These are phyloP conservation scores for Hoplias malabaricus DNA, from an alignment of 2,113 vertebrate genomes.

Conservation along the genomic window DNA sequence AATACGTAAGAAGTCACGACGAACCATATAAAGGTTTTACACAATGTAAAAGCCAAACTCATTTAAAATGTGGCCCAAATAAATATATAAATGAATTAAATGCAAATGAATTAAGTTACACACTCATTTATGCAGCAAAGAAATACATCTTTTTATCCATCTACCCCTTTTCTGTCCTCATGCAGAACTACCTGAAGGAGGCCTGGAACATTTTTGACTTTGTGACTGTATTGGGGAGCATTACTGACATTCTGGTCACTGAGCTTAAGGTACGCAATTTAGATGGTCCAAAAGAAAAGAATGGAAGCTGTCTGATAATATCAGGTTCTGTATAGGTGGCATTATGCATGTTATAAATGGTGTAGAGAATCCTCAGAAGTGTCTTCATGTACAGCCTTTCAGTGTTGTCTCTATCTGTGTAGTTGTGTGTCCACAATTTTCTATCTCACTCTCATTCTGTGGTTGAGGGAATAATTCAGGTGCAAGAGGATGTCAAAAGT, in stretches of 20 bases:
- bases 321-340: background rate
- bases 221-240: slow-evolving; percentile 97
- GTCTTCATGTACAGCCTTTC: slow-evolving; percentile 27
- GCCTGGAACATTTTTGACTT: slow-evolving; percentile 99
- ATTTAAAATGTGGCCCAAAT: no score
- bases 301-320: no score
- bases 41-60: no score
- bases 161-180: background rate
- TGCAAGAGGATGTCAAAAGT: background rate
- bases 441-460: slow-evolving; percentile 57
- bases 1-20: no score
- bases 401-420: slow-evolving; percentile 51
- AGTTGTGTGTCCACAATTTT: slow-evolving; percentile 51
- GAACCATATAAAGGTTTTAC: no score
- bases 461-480: background rate
- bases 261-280: slow-evolving; percentile 89
- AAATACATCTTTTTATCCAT: no score
- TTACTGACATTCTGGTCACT: slow-evolving; percentile 98
- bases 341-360: background rate
- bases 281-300: no score
- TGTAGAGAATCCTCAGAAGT: background rate
- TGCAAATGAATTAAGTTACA: no score
- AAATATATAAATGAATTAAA: no score
- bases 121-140: no score
- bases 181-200: slow-evolving; percentile 92